phyloP scores from a whole-genome alignment of 2,113 vertebrate species.

The Alexandromys fortis region DNA sequence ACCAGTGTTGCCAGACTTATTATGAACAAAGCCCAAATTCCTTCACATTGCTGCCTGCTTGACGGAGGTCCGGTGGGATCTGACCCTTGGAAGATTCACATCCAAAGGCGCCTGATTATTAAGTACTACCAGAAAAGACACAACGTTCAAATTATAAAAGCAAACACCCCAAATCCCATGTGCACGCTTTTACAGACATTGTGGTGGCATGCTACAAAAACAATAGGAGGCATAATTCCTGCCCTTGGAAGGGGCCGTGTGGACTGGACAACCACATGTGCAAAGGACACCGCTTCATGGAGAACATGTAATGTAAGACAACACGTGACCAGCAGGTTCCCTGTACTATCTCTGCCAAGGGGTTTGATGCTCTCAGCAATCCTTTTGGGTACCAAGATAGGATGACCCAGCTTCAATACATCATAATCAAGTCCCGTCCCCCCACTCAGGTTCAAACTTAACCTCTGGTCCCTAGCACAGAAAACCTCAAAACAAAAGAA shows the following conservation, averaged over 20 bases:
- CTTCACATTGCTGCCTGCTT: slow-evolving; percentile 62
- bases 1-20: slow-evolving; percentile 58
- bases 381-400: slow-evolving; percentile 6
- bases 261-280: not conserved
- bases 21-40: slow-evolving; percentile 56
- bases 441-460: not conserved
- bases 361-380: not conserved
- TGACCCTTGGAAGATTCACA: slow-evolving; percentile 36
- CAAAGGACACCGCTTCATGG: not conserved
- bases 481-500: slow-evolving; percentile 27
- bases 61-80: slow-evolving; percentile 53
- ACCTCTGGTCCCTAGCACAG: not conserved
- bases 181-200: not conserved
- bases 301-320: not conserved
- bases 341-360: not conserved
- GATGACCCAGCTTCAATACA: not conserved
- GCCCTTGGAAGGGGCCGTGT: not conserved
- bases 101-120: slow-evolving; percentile 19
- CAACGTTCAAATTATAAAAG: slow-evolving; percentile 31
- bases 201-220: not conserved
- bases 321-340: not conserved
- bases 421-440: not conserved
- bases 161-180: slow-evolving; percentile 11
- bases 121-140: slow-evolving; percentile 44
- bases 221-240: slow-evolving; percentile 31